Conservation (phyloP, 2,797 vertebrate genomes). For the Poeciliopsis presidionis region DNA sequence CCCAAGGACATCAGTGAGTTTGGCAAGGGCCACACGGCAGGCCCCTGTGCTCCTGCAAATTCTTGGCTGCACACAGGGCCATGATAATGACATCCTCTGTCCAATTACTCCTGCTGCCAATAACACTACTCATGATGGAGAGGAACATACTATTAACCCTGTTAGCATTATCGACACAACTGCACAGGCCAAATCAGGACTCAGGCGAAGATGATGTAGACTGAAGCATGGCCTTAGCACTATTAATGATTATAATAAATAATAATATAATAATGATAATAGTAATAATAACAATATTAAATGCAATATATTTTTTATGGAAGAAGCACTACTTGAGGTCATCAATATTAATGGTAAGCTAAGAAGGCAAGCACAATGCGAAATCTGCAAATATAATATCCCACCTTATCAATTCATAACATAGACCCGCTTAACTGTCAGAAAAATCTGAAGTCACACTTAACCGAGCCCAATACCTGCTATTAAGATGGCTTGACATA, state of each 20-base stretch:
- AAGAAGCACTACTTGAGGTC: conserved; percentile 67
- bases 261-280: not conserved
- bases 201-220: conserved; percentile 45
- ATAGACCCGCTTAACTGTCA: conserved; percentile 79
- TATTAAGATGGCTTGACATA: conserved; percentile 81
- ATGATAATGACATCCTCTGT: conserved; percentile 78
- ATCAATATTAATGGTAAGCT: conserved; percentile 77
- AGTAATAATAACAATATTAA: conserved; percentile 19
- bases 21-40: conserved; percentile 60
- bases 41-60: conserved; percentile 67
- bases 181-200: conserved; percentile 56
- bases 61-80: conserved; percentile 62
- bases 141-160: conserved; percentile 75
- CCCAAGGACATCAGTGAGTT: conserved; percentile 67
- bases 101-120: conserved; percentile 76
- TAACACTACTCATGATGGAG: conserved; percentile 74
- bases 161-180: conserved; percentile 72
- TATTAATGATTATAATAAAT: conserved; percentile 16
- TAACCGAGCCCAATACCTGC: conserved; percentile 76
- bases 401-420: conserved; percentile 78
- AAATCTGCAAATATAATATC: conserved; percentile 77
- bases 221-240: conserved; percentile 12
- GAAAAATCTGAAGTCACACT: conserved; percentile 82
- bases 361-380: conserved; percentile 63
- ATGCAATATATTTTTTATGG: conserved; percentile 43